A percentile compares a stretch with the other conserved stretches of the same genome.
These are phyloP conservation scores for Clivina fossor DNA, from an alignment of 2,888 invertebrate species.

Conservation along the genomic window DNA sequence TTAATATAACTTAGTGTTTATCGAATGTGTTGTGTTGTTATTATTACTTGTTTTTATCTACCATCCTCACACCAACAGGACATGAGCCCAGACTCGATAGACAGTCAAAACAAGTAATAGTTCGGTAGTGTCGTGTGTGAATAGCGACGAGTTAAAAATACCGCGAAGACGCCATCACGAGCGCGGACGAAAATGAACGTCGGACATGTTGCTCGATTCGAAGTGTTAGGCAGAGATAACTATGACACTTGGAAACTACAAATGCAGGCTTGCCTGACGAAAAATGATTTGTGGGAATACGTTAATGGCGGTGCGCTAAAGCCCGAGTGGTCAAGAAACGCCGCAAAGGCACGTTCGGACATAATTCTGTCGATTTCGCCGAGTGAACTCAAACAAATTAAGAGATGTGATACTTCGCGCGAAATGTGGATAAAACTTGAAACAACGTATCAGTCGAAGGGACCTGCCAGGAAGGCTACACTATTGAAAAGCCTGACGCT, in stretches of 20 bases:
- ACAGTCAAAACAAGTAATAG: neutral
- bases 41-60: neutral
- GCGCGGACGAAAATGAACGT: neutral
- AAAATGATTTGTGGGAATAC: constrained; percentile 23
- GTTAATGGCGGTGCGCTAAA: neutral
- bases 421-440: constrained; percentile 7
- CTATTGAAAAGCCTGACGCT: constrained; percentile 10
- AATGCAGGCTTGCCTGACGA: constrained; percentile 10
- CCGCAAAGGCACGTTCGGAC: constrained; percentile 1
- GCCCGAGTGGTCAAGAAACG: constrained; percentile 3
- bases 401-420: neutral
- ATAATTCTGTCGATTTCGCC: constrained; percentile 2
- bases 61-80: neutral
- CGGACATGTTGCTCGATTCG: neutral
- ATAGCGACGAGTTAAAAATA: neutral
- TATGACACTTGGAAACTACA: constrained; percentile 23
- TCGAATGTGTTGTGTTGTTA: neutral
- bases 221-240: constrained; percentile 6
- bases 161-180: neutral
- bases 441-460: constrained; percentile 3
- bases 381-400: constrained; percentile 14
- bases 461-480: constrained; percentile 3
- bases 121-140: neutral
- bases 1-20: constrained; percentile 15
- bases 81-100: constrained; percentile 9